Base-by-base conservation (phyloP, 2,113 vertebrate species). In the Sterrhoptilus dennistouni region DNA sequence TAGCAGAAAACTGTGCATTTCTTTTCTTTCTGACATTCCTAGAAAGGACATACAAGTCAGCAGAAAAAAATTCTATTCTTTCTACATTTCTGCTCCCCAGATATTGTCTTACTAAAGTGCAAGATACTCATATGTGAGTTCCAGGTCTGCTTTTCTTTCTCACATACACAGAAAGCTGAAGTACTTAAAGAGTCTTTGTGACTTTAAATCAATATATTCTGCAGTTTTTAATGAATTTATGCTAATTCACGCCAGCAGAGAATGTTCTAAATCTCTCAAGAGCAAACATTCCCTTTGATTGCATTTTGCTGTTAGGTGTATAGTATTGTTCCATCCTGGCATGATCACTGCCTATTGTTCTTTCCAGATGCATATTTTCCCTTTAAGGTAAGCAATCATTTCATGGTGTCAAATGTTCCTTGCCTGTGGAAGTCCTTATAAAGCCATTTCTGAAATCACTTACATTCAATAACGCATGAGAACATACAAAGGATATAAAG, bases 151-250 rank as follows among this genome's bases (percentile, higher is more conserved):
- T 91, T 82, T 71, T 78, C 53, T 57, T 80, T 68, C 66, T 83
- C 40, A 29, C 27, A 5, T 47, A 9, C 14, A 22, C 42, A n/a
- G 82, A 59, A 29, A 61, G 7, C n/a, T 47, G 15, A 76, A 83
- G 42, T n/a, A 54, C 35, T 77, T 54, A n/a, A 14, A 72, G 44
- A 76, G 33, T 42, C 53, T 44, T 69, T 44, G 29, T 61, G 75
- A 81, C 38, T 52, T 65, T 80, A 77, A 88, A 83, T 44, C 74
- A 94, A 42, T 81, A 59, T 31, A 61, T 38, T 86, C 47, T 15
- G 27, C 31, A 35, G 52, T 11, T 78, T 95, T 92, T 64, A 94
- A 93, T 93, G 82, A 95, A 80, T 70, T 85, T 93, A 66, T 93
- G 76, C 21, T 88, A 91, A 96, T 80, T 90, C 59, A 66, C 8